Evolutionary conservation across 2,888 invertebrate species (phyloP), one percentile per base, ranked within the genome.

Genomic region (Branchellion lobata): DNA sequence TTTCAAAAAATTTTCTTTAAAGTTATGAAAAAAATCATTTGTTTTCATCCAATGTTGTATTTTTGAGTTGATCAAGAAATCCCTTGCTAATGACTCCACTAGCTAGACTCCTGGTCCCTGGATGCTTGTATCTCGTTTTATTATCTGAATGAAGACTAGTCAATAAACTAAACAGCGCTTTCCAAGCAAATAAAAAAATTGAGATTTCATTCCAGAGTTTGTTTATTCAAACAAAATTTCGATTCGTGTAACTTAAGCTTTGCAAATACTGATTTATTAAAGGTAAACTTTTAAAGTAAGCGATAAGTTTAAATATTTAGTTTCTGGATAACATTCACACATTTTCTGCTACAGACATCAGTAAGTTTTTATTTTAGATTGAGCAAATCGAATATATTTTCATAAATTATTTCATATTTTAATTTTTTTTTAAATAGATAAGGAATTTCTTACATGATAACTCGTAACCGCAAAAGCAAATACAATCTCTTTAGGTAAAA

Each of bases 91-190:
- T n/a, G n/a, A n/a, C n/a, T n/a, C n/a, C n/a, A n/a, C n/a, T 24
- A 57, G 24, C 61, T n/a, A 57, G 61, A n/a, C 61, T 18, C 21
- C n/a, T 57, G 14, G 61, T 8, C 61, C 61, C 61, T 57, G 61
- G 61, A 57, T 57, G 5, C 21, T 57, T 57, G 5, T 57, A 57
- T 57, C 61, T 57, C n/a, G 5, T 24, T 57, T 57, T 24, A n/a
- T 57, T 57, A 57, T 57, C 61, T 57, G 21, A 3, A 5, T 24
- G 14, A 57, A 57, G 5, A 18, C 3, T 24, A 5, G 61, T 24
- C 24, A 57, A 57, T 57, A 57, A n/a, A 57, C 21, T 24, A 18
- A 24, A 24, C 3, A 57, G 5, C 61, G 5, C 8, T 57, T 57
- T 57, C 5, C 11, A 57, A 57, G 18, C 47, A 47, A 47, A 14